These are phyloP conservation scores for Syngnathus typhle DNA, from an alignment of 2,113 vertebrate species.

Conservation along the genomic window DNA sequence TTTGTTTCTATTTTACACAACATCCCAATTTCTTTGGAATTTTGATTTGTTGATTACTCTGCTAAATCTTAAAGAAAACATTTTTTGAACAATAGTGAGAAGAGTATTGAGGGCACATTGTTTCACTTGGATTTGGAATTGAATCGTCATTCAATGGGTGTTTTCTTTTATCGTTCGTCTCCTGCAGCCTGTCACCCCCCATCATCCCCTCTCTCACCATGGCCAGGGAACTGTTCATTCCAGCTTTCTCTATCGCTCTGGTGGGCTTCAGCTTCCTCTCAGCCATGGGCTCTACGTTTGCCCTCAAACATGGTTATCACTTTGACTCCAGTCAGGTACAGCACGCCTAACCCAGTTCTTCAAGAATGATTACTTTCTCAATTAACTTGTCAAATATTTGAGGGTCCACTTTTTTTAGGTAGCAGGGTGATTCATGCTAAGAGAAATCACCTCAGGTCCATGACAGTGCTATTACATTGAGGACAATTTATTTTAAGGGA, in stretches of 20 bases:
- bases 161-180: background rate
- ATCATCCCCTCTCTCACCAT: constrained; percentile 40
- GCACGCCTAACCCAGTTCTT: background rate
- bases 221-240: constrained; percentile 37
- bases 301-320: constrained; percentile 32
- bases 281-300: constrained; percentile 33
- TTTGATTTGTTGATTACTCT: background rate
- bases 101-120: background rate
- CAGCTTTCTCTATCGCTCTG: constrained; percentile 40
- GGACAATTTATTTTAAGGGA: background rate
- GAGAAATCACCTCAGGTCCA: background rate
- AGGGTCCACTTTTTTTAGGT: background rate
- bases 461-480: background rate
- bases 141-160: constrained; percentile 2
- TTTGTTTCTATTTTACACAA: too few relatives aligned
- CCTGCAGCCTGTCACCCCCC: constrained; percentile 32
- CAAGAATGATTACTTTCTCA: background rate
- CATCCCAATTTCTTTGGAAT: too few relatives aligned
- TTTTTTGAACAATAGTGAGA: background rate
- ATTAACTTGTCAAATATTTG: background rate
- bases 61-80: background rate
- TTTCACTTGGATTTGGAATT: background rate
- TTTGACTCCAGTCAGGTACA: constrained; percentile 41
- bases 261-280: constrained; percentile 50
- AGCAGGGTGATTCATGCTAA: background rate